Conservation (phyloP, 2,113 vertebrate genomes). For the Notothenia coriiceps region DNA sequence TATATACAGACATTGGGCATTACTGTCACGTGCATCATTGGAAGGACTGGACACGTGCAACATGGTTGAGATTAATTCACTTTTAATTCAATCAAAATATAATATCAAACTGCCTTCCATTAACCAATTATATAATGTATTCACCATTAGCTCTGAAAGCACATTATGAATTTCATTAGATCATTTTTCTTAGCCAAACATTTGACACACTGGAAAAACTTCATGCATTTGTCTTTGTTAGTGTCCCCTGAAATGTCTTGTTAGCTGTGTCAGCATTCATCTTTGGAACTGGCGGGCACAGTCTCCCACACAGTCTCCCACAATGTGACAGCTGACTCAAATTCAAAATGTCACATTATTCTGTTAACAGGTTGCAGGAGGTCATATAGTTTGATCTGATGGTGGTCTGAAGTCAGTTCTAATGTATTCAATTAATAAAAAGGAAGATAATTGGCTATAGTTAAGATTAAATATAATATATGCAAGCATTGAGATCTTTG, state of each 20-base stretch:
- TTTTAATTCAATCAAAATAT: conserved; percentile 66
- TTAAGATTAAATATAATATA: neutral
- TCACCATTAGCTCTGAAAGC: conserved; percentile 54
- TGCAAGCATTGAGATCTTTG: neutral
- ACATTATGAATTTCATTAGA: conserved; percentile 45
- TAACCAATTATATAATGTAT: conserved; percentile 67
- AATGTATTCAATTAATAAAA: neutral
- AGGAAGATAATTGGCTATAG: neutral
- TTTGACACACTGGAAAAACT: conserved; percentile 60
- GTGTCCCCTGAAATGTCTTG: conserved; percentile 55
- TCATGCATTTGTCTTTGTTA: conserved; percentile 68
- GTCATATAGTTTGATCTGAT: conserved; percentile 17
- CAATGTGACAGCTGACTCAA: conserved; percentile 30
- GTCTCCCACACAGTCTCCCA: neutral
- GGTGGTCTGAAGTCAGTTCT: conserved; percentile 2
- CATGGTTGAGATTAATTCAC: conserved; percentile 48
- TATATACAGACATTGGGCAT: conserved; percentile 38
- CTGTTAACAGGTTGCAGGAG: conserved; percentile 28
- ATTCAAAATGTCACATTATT: conserved; percentile 35
- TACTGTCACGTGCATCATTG: conserved; percentile 53
- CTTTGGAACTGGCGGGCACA: conserved; percentile 21
- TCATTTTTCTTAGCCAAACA: conserved; percentile 59
- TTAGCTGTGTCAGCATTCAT: conserved; percentile 62
- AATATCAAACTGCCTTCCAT: conserved; percentile 55
- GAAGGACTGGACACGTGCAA: conserved; percentile 43